Conservation (phyloP, 2,888 invertebrate species). For the Drosophila basisetae region DNA sequence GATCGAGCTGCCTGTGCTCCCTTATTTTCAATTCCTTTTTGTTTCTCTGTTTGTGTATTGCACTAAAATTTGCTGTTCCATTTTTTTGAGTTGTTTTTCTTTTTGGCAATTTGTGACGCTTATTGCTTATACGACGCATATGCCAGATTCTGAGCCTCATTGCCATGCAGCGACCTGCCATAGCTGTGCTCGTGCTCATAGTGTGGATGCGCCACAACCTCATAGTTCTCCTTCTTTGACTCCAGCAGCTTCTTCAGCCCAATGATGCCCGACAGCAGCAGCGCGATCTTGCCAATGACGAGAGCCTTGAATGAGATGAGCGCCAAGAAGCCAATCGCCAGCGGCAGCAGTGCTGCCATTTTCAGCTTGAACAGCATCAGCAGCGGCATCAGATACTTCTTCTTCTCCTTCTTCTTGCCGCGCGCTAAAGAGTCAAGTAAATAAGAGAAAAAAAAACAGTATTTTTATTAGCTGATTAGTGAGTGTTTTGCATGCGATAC, state of each 20-base stretch:
- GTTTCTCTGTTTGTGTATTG: slow-evolving; percentile 67
- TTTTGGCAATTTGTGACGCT: slow-evolving; percentile 44
- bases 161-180: slow-evolving; percentile 88
- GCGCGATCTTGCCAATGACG: slow-evolving; percentile 92
- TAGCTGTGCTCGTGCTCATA: slow-evolving; percentile 88
- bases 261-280: slow-evolving; percentile 91
- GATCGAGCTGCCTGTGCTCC: slow-evolving; percentile 45
- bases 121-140: slow-evolving; percentile 87
- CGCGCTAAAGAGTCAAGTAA: slow-evolving; percentile 87
- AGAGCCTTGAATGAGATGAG: slow-evolving; percentile 94
- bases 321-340: slow-evolving; percentile 91
- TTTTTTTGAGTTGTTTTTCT: neutral
- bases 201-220: slow-evolving; percentile 90
- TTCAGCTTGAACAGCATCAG: slow-evolving; percentile 92
- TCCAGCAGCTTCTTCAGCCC: slow-evolving; percentile 91
- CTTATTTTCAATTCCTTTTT: slow-evolving; percentile 16
- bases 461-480: slow-evolving; percentile 19
- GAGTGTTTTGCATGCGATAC: slow-evolving; percentile 58
- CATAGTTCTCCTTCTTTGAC: slow-evolving; percentile 91
- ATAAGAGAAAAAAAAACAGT: neutral
- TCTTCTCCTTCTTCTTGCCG: slow-evolving; percentile 92
- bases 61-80: slow-evolving; percentile 56
- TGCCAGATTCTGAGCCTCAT: slow-evolving; percentile 89
- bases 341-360: slow-evolving; percentile 91
- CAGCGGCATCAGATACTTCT: slow-evolving; percentile 91